Percentiles rank a stretch among this genome's conserved stretches.
Conservation (phyloP, 2,113 vertebrate genomes). For the Pithys albifrons region DNA sequence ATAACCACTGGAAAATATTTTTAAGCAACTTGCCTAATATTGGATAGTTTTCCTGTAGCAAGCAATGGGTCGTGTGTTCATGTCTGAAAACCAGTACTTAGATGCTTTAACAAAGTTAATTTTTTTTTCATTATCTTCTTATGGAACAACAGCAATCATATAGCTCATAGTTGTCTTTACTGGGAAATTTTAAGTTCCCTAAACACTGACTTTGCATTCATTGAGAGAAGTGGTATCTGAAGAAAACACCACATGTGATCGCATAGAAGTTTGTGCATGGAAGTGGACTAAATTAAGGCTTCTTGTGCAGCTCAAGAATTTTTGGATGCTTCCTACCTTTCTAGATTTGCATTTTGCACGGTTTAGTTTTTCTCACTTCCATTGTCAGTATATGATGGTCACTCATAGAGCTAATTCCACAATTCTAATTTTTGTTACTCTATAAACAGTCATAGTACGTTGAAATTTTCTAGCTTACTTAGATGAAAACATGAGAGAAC, state of each 20-base stretch:
- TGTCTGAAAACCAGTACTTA: background rate
- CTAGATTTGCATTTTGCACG: background rate
- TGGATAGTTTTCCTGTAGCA: background rate
- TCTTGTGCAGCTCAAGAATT: background rate
- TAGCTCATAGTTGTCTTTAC: background rate
- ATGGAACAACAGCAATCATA: background rate
- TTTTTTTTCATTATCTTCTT: background rate
- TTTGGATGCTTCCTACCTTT: background rate
- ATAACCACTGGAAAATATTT: background rate
- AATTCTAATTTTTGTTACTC: background rate
- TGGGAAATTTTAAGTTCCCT: background rate
- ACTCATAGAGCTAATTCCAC: background rate
- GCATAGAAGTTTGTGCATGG: background rate
- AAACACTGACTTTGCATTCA: background rate
- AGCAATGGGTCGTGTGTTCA: background rate
- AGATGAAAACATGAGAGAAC: background rate
- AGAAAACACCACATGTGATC: background rate
- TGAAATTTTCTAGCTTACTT: background rate
- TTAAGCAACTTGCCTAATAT: background rate
- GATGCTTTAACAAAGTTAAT: background rate
- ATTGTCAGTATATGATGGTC: background rate
- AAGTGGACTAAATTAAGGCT: background rate
- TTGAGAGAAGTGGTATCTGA: background rate
- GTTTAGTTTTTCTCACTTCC: background rate
- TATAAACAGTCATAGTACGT: background rate